Conservation (phyloP, 2,113 vertebrate species). For the Leuciscus idus region DNA sequence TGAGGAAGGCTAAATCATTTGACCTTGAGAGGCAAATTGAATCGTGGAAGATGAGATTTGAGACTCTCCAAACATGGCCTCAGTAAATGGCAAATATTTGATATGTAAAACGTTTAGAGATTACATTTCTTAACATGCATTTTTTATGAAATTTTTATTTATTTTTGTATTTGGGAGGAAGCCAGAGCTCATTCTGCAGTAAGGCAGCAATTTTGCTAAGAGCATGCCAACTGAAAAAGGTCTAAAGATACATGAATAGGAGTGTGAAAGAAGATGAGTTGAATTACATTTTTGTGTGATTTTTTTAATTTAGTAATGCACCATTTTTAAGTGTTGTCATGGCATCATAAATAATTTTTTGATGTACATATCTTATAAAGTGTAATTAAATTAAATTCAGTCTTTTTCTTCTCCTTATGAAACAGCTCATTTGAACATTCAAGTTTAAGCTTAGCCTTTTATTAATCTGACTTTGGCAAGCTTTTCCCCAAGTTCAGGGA, state of each 20-base stretch:
- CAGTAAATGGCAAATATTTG: background rate
- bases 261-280: slow-evolving; percentile 13
- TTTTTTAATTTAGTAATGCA: slow-evolving; percentile 9
- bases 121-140: slow-evolving; percentile 11
- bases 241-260: background rate
- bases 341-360: background rate
- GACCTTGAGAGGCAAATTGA: slow-evolving; percentile 27
- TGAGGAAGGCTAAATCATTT: slow-evolving; percentile 23
- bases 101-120: slow-evolving; percentile 8
- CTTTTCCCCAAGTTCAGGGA: background rate
- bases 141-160: background rate
- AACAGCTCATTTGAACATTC: background rate
- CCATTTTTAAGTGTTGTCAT: background rate
- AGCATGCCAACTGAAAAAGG: background rate
- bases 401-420: background rate
- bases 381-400: background rate
- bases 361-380: background rate
- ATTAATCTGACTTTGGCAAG: slow-evolving; percentile 3
- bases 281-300: background rate
- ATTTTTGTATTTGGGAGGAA: slow-evolving; percentile 17
- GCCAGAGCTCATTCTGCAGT: slow-evolving; percentile 8
- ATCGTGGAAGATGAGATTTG: background rate
- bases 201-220: slow-evolving; percentile 8
- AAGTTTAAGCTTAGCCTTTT: background rate
- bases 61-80: slow-evolving; percentile 13